phyloP scores from a whole-genome alignment of 2,113 vertebrate species.

The Tauraco erythrolophus region DNA sequence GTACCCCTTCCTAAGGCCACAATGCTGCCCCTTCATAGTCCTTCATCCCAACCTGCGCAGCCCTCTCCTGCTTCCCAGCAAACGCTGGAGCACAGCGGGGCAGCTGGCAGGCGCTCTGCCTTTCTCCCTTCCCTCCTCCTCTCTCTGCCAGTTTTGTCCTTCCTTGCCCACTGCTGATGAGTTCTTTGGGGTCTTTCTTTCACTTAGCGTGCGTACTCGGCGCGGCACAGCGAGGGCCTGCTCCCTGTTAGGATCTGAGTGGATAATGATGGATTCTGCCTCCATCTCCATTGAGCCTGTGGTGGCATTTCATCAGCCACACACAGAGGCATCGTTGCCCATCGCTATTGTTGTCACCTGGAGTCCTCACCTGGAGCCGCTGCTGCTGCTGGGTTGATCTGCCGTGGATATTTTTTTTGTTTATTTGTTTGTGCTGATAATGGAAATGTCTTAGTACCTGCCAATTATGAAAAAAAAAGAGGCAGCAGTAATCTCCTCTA shows the following conservation, averaged over 20 bases:
- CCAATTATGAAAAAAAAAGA: constrained; percentile 7
- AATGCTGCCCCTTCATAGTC: not conserved
- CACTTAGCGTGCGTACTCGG: not conserved
- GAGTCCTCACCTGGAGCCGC: constrained; percentile 1
- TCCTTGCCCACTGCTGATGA: not conserved
- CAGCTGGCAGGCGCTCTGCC: not conserved
- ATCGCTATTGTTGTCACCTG: not conserved
- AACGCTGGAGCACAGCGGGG: not conserved
- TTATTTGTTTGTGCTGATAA: not conserved
- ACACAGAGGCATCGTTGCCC: not conserved
- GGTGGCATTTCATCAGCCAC: not conserved
- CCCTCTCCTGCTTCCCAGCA: not conserved
- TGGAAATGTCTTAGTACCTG: constrained; percentile 45
- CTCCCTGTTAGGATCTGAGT: not conserved
- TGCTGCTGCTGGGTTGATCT: not conserved
- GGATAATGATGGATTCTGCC: not conserved
- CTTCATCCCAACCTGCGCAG: not conserved
- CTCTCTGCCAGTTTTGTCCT: not conserved
- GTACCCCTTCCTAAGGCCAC: not conserved
- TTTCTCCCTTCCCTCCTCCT: not conserved
- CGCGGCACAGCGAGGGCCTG: not conserved
- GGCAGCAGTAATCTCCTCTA: not conserved
- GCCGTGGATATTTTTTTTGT: not conserved
- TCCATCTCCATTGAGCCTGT: not conserved
- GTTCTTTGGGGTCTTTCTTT: constrained; percentile 38